Base-by-base conservation (phyloP, 2,888 invertebrate species). In the Dryadula phaetusa region DNA sequence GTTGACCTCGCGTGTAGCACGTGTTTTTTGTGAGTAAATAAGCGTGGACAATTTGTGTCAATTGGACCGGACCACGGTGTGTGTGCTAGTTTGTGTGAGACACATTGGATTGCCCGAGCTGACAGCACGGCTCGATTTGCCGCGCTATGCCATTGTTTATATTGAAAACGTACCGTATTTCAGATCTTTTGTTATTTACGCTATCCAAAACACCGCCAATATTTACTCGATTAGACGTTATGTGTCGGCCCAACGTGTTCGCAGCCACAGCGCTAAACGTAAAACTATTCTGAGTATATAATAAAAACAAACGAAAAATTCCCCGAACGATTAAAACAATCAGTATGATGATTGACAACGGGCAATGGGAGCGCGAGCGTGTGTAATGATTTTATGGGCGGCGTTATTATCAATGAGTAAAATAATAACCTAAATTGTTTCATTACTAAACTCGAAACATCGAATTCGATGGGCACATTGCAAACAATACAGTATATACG, bases 21-120 rank as follows among this genome's bases (percentile, higher is more conserved):
- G 86, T 87, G 87, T 86, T 81, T 82, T 82, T 85, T 88, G 87
- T 88, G 86, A 83, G 87, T 87, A 88, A 88, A 87, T 87, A 87
- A 80, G 73, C 76, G 78, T 79, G 80, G 82, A 76, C 75, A 75
- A 73, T 75, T 73, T 70, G 70, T 77, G 75, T 77, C 80, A 78
- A 81, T 81, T 82, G 79, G 76, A 77, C 74, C 74, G 75, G 76
- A 79, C 75, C 76, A 79, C 81, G 77, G 70, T 70, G 75, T 71
- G 74, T 69, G 73, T 73, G 74, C 66, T 70, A 71, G 70, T 75
- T 74, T 74, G 75, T 75, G 77, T 76, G 78, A 78, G 73, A 77
- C 77, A 74, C 76, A 76, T 82, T 84, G 88, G 88, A 88, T 88
- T 88, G 85, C 84, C 79, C 72, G 75, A 74, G 70, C 69, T 8